Percentiles rank a stretch among this genome's conserved stretches.
Conservation (phyloP, 1,140 invertebrate species). For the Ceratina japonica region DNA sequence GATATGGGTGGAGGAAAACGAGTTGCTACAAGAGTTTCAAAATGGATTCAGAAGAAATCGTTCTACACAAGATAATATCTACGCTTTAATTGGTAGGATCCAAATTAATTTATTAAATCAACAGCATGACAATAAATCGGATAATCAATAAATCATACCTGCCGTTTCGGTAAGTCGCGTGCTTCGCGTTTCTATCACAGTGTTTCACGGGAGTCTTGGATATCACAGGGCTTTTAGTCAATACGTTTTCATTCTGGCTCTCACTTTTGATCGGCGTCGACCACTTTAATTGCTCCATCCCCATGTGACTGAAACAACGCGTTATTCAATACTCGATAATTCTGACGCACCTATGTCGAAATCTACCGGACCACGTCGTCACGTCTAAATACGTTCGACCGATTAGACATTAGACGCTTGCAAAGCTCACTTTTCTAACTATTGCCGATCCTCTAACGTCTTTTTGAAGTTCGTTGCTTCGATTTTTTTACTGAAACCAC, state of each 20-base stretch:
- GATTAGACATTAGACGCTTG: background rate
- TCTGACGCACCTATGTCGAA: background rate
- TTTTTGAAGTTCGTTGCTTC: background rate
- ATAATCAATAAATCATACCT: too few species aligned
- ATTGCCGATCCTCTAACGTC: background rate
- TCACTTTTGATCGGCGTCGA: constrained; percentile 58
- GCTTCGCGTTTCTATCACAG: constrained; percentile 32
- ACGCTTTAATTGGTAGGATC: too few species aligned
- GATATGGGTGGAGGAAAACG: too few species aligned
- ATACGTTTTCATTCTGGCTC: constrained; percentile 33
- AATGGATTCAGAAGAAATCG: too few species aligned
- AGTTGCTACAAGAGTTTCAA: too few species aligned
- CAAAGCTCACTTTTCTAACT: constrained; percentile 4
- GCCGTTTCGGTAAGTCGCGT: constrained; percentile 41
- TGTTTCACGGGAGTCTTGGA: constrained; percentile 64
- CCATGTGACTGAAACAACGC: constrained; percentile 32
- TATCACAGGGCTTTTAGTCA: constrained; percentile 49
- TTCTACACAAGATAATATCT: too few species aligned
- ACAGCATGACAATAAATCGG: too few species aligned
- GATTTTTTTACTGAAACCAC: background rate
- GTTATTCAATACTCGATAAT: background rate
- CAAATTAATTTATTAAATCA: too few species aligned
- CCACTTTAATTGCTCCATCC: constrained; percentile 63
- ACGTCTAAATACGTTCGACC: background rate
- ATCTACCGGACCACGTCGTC: background rate